Evolutionary conservation across 2,797 vertebrate species (phyloP).

Genomic region (Smutsia gigantea): DNA sequence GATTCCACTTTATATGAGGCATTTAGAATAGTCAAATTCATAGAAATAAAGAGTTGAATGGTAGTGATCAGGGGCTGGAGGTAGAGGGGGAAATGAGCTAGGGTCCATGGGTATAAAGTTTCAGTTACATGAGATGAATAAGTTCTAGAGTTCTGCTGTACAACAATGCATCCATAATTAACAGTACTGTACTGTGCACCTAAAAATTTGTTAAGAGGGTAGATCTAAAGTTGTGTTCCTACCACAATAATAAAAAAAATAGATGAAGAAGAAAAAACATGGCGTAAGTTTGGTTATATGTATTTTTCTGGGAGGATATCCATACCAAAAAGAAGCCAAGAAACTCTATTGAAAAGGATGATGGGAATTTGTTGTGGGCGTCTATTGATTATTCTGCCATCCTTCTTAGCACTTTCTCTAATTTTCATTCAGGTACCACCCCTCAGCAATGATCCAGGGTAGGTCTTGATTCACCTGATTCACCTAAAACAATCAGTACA

Average conservation of each 20-base stretch:
- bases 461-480: neutral
- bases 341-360: neutral
- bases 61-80: accelerated
- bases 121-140: neutral
- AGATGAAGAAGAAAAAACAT: neutral
- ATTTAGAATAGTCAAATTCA: neutral
- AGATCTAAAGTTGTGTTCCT: neutral
- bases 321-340: neutral
- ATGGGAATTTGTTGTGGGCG: neutral
- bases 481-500: neutral
- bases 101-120: neutral
- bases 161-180: neutral
- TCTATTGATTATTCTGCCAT: neutral
- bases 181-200: neutral
- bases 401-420: neutral
- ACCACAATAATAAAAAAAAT: neutral
- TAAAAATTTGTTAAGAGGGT: neutral
- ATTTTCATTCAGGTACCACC: neutral
- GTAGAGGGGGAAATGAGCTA: neutral
- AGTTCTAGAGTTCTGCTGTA: neutral
- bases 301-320: neutral
- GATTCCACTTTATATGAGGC: neutral
- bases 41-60: neutral
- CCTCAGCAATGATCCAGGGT: neutral
- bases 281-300: neutral